Evolutionary conservation across 1,140 invertebrate genomes (phyloP), one percentile per base, ranked within the genome.

Genomic region (Pseudomyrmex cubaensis): DNA sequence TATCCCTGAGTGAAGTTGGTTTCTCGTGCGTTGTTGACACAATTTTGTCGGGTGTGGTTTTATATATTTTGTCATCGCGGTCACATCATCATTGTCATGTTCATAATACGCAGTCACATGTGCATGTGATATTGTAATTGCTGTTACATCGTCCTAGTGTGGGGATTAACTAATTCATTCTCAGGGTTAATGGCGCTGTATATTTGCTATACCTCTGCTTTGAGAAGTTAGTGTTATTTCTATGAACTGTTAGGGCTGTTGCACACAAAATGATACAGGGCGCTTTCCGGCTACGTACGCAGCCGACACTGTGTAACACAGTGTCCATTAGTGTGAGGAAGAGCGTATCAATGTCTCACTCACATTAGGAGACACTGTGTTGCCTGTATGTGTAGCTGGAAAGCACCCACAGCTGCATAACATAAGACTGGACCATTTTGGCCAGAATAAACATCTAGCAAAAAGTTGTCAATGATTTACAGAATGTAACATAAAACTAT

Each of bases 61-160:
- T 20, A 78, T 48, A 35, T 69, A 25, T 15, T 69, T 35, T 7
- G 35, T 35, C 25, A 25, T 25, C 20, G 44, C 76, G 59, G 2
- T n/a, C 54, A 70, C 76, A 59, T 78, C 15, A 20, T 80, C 76
- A 72, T n/a, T 46, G n/a, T 72, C 54, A 22, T 54, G 20, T 22
- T 66, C 54, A 70, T 54, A 12, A 35, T 20, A 50, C 7, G 13
- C 25, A 35, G 12, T n/a, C 62, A 44, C 62, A 9, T 3, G 13
- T 12, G 9, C 62, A 13, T 35, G 35, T 35, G 35, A 35, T 35
- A 35, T 35, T 35, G 35, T 35, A 35, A 35, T 35, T 35, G 35
- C 35, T 35, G 22, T 66, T 56, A 77, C n/a, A 44, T 20, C 62
- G 8, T 54, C 57, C 20, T n/a, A 46, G 61, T 54, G 61, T 52